Conservation (phyloP, 2,888 invertebrate genomes). For the Terebella lapidaria region DNA sequence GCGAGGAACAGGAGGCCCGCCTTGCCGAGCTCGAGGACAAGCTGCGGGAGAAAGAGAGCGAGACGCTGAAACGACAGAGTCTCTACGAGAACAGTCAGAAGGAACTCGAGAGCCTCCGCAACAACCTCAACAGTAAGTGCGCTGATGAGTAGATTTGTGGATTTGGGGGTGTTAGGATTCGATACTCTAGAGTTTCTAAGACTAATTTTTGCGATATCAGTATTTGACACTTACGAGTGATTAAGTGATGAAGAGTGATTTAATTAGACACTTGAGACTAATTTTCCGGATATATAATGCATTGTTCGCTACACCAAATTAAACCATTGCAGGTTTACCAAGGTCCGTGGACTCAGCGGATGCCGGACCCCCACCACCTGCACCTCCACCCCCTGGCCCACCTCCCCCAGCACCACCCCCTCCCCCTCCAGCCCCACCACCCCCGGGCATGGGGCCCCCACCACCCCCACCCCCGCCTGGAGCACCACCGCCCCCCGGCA, state of each 20-base stretch:
- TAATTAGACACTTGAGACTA: no score
- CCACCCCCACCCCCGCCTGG: conserved; percentile 59
- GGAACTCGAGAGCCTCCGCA: conserved; percentile 14
- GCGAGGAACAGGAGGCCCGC: conserved; percentile 54
- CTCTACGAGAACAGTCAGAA: conserved; percentile 66
- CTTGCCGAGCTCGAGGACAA: conserved; percentile 71
- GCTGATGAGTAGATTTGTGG: no score
- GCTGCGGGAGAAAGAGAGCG: conserved; percentile 72
- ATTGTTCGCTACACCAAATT: no score
- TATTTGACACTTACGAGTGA: no score
- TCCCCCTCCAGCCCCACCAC: conserved; percentile 49
- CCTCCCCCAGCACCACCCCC: conserved; percentile 16
- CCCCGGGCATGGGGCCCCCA: conserved; percentile 62
- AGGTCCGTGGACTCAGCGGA: no score
- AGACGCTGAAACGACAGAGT: conserved; percentile 66
- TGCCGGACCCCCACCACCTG: conserved; percentile 3
- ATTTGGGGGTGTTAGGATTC: no score
- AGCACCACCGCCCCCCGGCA: conserved; percentile 39
- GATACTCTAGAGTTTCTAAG: no score
- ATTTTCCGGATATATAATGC: no score
- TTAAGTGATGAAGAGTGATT: no score
- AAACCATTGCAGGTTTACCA: no score
- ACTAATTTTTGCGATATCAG: no score
- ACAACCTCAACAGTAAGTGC: conserved; percentile 17
- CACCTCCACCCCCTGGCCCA: conserved; percentile 45